Evolutionary conservation across 2,113 vertebrate genomes (phyloP).

Genomic region (Erinaceus europaeus): DNA sequence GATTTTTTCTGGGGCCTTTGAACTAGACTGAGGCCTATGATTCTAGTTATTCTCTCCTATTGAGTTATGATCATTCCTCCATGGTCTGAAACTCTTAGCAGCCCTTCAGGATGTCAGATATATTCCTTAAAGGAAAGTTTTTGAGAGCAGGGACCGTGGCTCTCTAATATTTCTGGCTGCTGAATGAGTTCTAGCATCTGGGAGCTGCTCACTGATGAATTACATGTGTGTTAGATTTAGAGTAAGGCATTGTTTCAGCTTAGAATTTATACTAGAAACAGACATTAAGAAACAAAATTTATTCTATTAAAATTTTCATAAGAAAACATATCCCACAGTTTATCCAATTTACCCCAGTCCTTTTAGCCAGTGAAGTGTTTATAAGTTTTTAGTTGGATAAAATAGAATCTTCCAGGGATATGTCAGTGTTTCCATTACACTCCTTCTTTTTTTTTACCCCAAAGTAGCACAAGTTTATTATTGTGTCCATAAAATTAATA

Average conservation of each 20-base stretch:
- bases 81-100: neutral
- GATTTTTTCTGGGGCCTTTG: neutral
- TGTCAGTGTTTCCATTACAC: slow-evolving; percentile 59
- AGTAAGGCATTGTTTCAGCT: neutral
- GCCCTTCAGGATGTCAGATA: neutral
- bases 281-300: slow-evolving; percentile 9
- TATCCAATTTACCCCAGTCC: slow-evolving; percentile 41
- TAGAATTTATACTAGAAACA: slow-evolving; percentile 20
- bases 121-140: neutral
- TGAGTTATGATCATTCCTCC: neutral
- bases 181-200: neutral
- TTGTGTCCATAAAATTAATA: slow-evolving; percentile 73
- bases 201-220: neutral
- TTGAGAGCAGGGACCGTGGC: neutral
- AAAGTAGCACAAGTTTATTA: slow-evolving; percentile 67
- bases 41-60: neutral
- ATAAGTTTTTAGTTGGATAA: slow-evolving; percentile 51
- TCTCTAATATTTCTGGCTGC: neutral
- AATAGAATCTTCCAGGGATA: slow-evolving; percentile 29
- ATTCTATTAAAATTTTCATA: slow-evolving; percentile 51
- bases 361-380: slow-evolving; percentile 55
- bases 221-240: neutral
- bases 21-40: neutral
- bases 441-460: slow-evolving; percentile 37
- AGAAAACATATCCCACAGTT: slow-evolving; percentile 52